Evolutionary conservation across 2,797 vertebrate genomes (phyloP).

Genomic region (Molossus molossus): DNA sequence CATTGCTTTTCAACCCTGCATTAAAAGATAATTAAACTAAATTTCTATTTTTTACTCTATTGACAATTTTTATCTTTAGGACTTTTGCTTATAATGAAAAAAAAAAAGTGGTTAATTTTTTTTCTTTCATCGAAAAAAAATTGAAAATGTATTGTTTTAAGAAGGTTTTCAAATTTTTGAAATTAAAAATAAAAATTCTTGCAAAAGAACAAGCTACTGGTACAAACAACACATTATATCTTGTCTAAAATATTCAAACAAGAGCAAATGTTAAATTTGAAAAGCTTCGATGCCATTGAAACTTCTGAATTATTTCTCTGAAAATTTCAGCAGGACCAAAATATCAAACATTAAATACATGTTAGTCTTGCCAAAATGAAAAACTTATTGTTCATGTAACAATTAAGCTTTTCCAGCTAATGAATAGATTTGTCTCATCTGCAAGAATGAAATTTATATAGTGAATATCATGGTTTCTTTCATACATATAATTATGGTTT

Average conservation of each 20-base stretch:
- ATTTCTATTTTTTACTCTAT: slow-evolving; percentile 37
- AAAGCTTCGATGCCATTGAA: not conserved
- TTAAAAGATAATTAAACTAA: slow-evolving; percentile 43
- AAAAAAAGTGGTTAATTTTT: not conserved
- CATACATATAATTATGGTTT: not conserved
- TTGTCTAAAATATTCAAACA: slow-evolving; percentile 3
- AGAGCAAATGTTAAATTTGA: slow-evolving; percentile 37
- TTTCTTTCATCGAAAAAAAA: not conserved
- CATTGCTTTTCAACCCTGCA: slow-evolving; percentile 19
- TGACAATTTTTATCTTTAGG: slow-evolving; percentile 47
- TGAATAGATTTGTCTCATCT: slow-evolving; percentile 55
- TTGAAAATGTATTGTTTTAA: slow-evolving; percentile 18
- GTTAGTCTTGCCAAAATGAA: slow-evolving; percentile 47
- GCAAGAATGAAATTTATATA: not conserved
- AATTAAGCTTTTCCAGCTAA: not conserved
- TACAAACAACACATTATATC: not conserved
- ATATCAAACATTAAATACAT: slow-evolving; percentile 40
- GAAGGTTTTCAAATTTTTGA: slow-evolving; percentile 35
- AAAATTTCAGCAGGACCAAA: slow-evolving; percentile 24
- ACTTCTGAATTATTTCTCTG: slow-evolving; percentile 59
- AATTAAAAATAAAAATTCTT: slow-evolving; percentile 10
- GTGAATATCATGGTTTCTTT: not conserved
- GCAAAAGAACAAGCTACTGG: slow-evolving; percentile 21
- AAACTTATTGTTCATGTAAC: slow-evolving; percentile 4
- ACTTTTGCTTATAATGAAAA: slow-evolving; percentile 40